Evolutionary conservation across 1,140 invertebrate genomes (phyloP), one percentile per base, ranked within the genome.

Genomic region (Bicyclus anynana): DNA sequence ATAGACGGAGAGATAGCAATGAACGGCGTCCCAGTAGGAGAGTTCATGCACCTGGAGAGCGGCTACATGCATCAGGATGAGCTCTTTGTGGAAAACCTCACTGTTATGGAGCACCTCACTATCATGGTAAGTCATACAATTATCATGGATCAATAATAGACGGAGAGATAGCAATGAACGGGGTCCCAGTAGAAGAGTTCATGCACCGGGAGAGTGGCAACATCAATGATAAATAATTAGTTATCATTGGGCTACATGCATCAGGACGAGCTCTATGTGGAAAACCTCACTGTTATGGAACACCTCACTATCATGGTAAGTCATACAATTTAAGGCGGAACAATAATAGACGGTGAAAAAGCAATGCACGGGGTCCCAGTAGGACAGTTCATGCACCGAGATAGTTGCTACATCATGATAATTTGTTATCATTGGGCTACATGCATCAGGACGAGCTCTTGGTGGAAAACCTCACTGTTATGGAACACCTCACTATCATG

Each of bases 51-150:
- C 67, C 90, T 91, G 55, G 89, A 97, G 29, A 97, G 95, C 57
- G 97, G 96, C 0, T 99, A 97, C 81, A 97, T 99, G 81, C 95
- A 98, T 72, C 98, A 99, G 84, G 95, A 97, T 57, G 96, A 98
- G 76, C 89, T 98, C 23, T 98, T 98, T 74, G 92, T 97, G 29
- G 94, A 93, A 1, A 93, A 93, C 7, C 91, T 98, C 54, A 98
- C 97, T 0, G 96, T 98, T 18, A 88, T 91, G 42, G 97, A 99
- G 82, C 97, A 98, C 76, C 91, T 99, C 12, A 92, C 91, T 62
- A 97, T 98, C 65, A 97, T 97, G 94, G 96, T 96, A 84, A 83
- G 67, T 53, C 10, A 1, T 23, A 23, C 23, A 7, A n/a, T n/a
- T n/a, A n/a, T n/a, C n/a, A n/a, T n/a, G 92, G 91, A 7, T 89